Conservation (phyloP, 2,113 vertebrate genomes). For the Grammomys dolichurus region DNA sequence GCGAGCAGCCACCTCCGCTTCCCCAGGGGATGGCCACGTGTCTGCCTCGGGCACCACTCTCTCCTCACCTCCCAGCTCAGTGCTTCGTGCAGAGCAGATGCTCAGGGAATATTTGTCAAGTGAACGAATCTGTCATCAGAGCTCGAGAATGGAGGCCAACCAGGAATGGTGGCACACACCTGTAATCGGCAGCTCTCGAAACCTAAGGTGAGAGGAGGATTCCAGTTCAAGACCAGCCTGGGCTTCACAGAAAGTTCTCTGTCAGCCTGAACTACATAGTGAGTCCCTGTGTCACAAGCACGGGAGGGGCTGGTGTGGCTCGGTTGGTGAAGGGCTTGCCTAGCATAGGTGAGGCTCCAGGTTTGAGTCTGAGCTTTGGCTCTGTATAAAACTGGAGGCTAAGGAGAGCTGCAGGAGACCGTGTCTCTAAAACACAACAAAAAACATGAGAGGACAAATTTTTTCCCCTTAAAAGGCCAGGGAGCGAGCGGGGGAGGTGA, state of each 20-base stretch:
- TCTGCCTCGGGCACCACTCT: background rate
- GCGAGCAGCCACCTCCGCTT: background rate
- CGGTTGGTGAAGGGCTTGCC: too few relatives aligned
- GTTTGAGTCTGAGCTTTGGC: background rate
- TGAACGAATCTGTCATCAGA: background rate
- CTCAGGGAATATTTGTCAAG: background rate
- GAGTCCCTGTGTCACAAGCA: too few relatives aligned
- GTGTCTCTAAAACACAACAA: background rate
- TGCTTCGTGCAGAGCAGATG: accelerated
- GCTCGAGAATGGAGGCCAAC: background rate
- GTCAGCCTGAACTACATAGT: background rate
- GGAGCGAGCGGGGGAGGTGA: background rate
- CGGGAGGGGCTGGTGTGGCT: background rate
- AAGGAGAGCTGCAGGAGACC: background rate
- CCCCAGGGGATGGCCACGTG: background rate
- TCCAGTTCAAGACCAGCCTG: background rate
- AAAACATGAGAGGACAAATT: background rate
- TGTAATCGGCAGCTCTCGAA: background rate
- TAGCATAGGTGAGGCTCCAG: background rate
- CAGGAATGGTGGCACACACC: background rate
- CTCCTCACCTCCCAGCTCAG: background rate
- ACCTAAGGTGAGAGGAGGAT: background rate
- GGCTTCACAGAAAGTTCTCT: background rate
- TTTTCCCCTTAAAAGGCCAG: background rate
- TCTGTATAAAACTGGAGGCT: background rate